Evolutionary conservation across 2,113 vertebrate genomes (phyloP).

Genomic region (Propithecus coquereli): DNA sequence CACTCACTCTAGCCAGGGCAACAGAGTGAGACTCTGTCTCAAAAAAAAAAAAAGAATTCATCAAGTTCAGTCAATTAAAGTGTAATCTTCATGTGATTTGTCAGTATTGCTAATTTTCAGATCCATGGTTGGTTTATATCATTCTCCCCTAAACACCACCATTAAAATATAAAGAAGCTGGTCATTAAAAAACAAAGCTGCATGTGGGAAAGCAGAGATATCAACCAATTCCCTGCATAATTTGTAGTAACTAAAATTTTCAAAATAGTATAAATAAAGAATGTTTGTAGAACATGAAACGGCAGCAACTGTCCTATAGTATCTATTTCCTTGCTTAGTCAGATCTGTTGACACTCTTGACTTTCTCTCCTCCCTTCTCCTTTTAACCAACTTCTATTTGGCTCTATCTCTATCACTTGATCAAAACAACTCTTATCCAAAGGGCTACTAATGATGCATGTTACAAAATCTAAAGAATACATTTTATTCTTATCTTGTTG

Average conservation of each 20-base stretch:
- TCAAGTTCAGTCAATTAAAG: background rate
- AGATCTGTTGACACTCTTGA: background rate
- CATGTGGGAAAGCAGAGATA: background rate
- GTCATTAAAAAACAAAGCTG: background rate
- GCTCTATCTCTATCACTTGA: background rate
- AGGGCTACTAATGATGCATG: background rate
- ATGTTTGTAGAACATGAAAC: background rate
- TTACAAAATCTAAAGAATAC: background rate
- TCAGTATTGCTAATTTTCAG: background rate
- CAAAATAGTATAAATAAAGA: background rate
- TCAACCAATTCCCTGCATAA: background rate
- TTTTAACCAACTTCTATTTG: background rate
- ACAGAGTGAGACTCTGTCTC: too few relatives aligned
- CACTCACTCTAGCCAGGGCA: too few relatives aligned
- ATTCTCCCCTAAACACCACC: background rate
- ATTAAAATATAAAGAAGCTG: background rate
- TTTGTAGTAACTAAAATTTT: background rate
- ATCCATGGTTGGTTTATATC: background rate
- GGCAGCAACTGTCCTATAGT: background rate
- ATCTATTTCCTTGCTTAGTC: background rate
- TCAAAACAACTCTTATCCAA: background rate
- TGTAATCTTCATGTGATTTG: background rate
- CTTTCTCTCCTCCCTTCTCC: background rate
- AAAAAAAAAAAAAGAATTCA: too few relatives aligned
- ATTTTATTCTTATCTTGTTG: background rate